A percentile compares a stretch with the other conserved stretches of the same genome.
Evolutionary conservation across 2,888 invertebrate species (phyloP).

Genomic region (Bombylius discolor): DNA sequence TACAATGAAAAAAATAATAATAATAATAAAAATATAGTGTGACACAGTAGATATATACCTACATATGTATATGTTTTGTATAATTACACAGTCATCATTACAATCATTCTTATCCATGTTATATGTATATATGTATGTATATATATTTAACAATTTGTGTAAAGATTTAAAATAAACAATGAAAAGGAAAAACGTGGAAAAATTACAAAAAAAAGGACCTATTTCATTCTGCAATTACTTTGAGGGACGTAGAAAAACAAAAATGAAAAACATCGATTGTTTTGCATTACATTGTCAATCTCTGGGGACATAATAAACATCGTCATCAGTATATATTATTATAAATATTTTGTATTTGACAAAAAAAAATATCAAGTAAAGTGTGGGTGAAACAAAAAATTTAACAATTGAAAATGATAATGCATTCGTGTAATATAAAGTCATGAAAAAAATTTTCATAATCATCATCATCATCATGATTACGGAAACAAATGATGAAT

Average conservation of each 20-base stretch:
- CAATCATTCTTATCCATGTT: too few species aligned
- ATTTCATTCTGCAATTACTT: not conserved
- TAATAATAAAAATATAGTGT: too few species aligned
- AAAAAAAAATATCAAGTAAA: not conserved
- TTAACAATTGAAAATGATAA: not conserved
- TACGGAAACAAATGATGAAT: conserved; percentile 1
- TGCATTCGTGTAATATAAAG: not conserved
- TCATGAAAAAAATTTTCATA: not conserved
- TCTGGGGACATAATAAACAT: not conserved
- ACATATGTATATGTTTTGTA: too few species aligned
- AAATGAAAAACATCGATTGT: conserved; percentile 4
- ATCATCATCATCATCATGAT: too few species aligned
- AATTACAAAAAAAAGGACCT: too few species aligned
- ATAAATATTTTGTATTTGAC: not conserved
- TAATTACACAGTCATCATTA: too few species aligned
- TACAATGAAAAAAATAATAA: not conserved
- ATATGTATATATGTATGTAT: too few species aligned
- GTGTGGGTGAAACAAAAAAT: not conserved
- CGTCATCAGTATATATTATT: not conserved
- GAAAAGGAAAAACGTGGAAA: too few species aligned
- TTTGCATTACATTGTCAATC: conserved; percentile 1
- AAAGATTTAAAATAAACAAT: too few species aligned
- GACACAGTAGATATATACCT: too few species aligned
- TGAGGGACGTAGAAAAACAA: not conserved
- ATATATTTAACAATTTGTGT: too few species aligned